A percentile compares a stretch with the other conserved stretches of the same genome.
Evolutionary conservation across 1,140 invertebrate species (phyloP).

Genomic region (Lerema accius): DNA sequence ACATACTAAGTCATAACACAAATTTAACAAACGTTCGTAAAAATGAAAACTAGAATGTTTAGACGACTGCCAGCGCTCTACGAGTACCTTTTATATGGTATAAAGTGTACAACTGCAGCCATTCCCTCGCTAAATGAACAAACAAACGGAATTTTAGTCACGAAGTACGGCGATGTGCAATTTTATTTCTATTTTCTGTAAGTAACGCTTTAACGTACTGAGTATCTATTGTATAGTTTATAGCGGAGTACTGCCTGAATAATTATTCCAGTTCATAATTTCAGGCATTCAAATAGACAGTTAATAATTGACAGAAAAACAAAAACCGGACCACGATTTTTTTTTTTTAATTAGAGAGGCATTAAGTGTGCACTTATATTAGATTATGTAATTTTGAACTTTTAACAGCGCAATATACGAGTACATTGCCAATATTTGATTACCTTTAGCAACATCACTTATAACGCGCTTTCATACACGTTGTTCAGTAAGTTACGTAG

Average conservation of each 20-base stretch:
- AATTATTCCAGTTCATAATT: too few relatives aligned
- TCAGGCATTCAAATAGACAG: too few relatives aligned
- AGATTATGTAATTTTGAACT: too few relatives aligned
- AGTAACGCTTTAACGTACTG: neutral
- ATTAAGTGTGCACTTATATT: too few relatives aligned
- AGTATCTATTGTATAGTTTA: neutral
- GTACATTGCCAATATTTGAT: too few relatives aligned
- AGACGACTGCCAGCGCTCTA: neutral
- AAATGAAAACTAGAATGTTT: neutral
- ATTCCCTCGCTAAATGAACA: neutral
- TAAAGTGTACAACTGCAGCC: neutral
- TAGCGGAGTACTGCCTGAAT: neutral
- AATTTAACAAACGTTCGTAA: neutral
- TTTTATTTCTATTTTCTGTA: neutral
- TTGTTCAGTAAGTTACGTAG: neutral
- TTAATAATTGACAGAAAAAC: too few relatives aligned
- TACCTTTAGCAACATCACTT: too few relatives aligned
- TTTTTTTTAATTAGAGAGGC: too few relatives aligned
- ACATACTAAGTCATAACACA: too few relatives aligned
- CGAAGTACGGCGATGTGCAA: neutral
- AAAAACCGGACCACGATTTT: too few relatives aligned
- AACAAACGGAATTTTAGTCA: neutral
- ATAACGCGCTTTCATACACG: too few relatives aligned
- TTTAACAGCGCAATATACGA: too few relatives aligned
- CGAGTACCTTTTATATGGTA: neutral